Evolutionary conservation across 1,140 invertebrate genomes (phyloP), one percentile per base, ranked within the genome.

Genomic region (Aplysia californica): DNA sequence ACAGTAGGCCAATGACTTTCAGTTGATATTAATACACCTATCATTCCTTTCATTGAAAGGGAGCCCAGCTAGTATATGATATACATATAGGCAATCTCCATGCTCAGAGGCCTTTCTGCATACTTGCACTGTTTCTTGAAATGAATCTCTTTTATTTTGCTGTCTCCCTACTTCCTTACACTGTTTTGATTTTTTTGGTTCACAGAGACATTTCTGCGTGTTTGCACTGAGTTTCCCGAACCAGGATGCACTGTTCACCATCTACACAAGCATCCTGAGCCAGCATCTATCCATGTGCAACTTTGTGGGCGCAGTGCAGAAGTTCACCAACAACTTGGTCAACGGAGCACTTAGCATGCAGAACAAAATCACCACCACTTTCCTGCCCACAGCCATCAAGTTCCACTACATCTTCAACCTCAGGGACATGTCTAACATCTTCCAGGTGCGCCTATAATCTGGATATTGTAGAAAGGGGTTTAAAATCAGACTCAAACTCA

Each of bases 401-500:
- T 99, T 97, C 85, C 97, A 98, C 90, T 99, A 99, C 83, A 94
- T 98, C 76, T 99, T 98, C 88, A 99, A 98, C 91, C 91, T 99
- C 33, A 90, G 97, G 71, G 97, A 99, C 87, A 92, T 99, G 41
- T 97, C 96, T 1, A 98, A 98, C 89, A 94, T 92, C 59, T 92
- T 92, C 85, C 91, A 92, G 88, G 91, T 91, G 10, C n/a, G n/a
- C n/a, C n/a, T n/a, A n/a, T n/a, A n/a, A n/a, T n/a, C n/a, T n/a
- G n/a, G n/a, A n/a, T n/a, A n/a, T n/a, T n/a, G n/a, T n/a, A n/a
- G n/a, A n/a, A n/a, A n/a, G n/a, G n/a, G n/a, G n/a, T n/a, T n/a
- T n/a, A n/a, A n/a, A n/a, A n/a, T n/a, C n/a, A n/a, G n/a, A n/a
- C n/a, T n/a, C n/a, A n/a, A n/a, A n/a, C n/a, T n/a, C n/a, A n/a